Base-by-base conservation (phyloP, 2,113 vertebrate species). In the Alces alces region DNA sequence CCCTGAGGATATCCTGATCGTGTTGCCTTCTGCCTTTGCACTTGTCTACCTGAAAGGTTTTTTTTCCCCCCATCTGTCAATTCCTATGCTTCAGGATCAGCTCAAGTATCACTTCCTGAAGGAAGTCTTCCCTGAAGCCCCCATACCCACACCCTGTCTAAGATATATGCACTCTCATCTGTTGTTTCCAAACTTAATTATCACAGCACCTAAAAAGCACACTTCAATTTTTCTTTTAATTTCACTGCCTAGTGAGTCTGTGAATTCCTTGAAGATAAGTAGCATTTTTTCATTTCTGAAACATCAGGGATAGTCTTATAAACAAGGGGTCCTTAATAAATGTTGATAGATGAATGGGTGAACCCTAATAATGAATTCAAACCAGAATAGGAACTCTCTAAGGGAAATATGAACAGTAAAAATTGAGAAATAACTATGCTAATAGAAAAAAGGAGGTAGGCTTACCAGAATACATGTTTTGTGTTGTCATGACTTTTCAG, bases 361-460 rank as follows among this genome's bases (percentile, higher is more conserved):
- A 85, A 57, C 36, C 25, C 27, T 83, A 39, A 82, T 95, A 96
- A 87, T 17, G 3, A 33, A 88, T 39, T 86, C 55, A 88, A 94
- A 87, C 33, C 28, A 21, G 55, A 70, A 91, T 6, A 91, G 17
- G n/a, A 54, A 86, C 25, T 4, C 27, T 78, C 12, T 36, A 87
- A 86, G 13, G n/a, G 28, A 92, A 95, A 94, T n/a, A 89, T 2
- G n/a, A 96, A 93, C 10, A 89, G 91, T 57, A 83, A 91, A 92
- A 96, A 86, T 58, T 58, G 27, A 91, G 47, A 91, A 87, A 78
- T 60, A 78, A 89, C 57, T 93, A 89, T 9, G 8, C 14, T 83
- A 95, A 91, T 28, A 5, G 54, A 9, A 27, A 85, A 96, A 84
- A 61, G 16, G 17, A 95, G 57, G n/a, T 23, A 93, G 79, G 52